Percentiles rank a stretch among this genome's conserved stretches.
Evolutionary conservation across 2,113 vertebrate species (phyloP).

Genomic region (Raja brachyura): DNA sequence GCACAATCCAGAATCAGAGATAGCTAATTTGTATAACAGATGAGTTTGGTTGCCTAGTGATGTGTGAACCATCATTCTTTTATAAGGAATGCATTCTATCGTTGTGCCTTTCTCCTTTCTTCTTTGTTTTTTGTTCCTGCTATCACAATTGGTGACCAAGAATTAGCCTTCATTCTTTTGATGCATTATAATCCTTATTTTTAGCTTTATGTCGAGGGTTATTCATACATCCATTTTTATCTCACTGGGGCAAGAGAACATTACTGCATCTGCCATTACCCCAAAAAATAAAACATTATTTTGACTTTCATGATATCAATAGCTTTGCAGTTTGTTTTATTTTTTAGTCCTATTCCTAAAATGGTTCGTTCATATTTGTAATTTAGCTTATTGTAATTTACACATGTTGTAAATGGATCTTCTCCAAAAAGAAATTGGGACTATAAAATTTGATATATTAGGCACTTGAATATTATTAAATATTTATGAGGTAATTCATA

Average conservation of each 20-base stretch:
- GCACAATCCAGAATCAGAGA: not conserved
- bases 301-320: not conserved
- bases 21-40: constrained; percentile 13
- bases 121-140: constrained; percentile 11
- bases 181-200: not conserved
- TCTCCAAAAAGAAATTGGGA: not conserved
- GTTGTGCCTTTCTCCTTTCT: not conserved
- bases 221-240: not conserved
- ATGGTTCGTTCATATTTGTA: not conserved
- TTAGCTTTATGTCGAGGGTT: not conserved
- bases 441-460: not conserved
- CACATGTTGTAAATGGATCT: not conserved
- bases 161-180: not conserved
- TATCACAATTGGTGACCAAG: not conserved
- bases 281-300: constrained; percentile 2
- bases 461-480: constrained; percentile 3
- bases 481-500: constrained; percentile 6
- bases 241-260: not conserved
- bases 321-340: not conserved
- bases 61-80: not conserved
- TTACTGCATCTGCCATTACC: not conserved
- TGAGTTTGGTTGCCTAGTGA: constrained; percentile 37
- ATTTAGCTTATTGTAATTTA: not conserved
- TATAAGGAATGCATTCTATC: constrained; percentile 23
- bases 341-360: not conserved